phyloP scores from a whole-genome alignment of 92 coral and sea anemone genomes.

The Virgularia gustaviana region DNA sequence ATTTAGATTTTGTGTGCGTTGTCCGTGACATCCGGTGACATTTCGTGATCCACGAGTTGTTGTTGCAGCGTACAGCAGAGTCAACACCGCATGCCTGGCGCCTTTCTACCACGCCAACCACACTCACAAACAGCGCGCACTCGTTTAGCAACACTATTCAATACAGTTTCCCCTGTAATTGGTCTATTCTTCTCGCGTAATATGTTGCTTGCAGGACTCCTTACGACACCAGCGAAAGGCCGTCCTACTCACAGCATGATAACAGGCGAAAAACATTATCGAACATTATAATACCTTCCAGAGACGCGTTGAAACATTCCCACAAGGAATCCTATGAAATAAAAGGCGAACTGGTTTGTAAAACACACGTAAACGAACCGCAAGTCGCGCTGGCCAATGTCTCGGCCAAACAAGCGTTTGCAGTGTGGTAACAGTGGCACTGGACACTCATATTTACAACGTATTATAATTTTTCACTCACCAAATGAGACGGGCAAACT shows the following conservation, averaged over 20 bases:
- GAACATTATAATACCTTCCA: neutral
- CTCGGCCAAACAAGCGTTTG: neutral
- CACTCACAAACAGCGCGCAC: neutral
- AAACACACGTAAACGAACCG: no score
- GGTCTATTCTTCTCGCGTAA: slow-evolving; percentile 98
- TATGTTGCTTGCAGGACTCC: slow-evolving; percentile 99
- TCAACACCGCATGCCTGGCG: no score
- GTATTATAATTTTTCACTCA: slow-evolving; percentile 47
- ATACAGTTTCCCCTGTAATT: slow-evolving; percentile 70
- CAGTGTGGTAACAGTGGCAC: neutral
- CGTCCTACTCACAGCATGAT: slow-evolving; percentile 40
- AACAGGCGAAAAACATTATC: slow-evolving; percentile 1
- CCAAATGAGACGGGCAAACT: slow-evolving; percentile 96
- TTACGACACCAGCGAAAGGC: slow-evolving; percentile 53
- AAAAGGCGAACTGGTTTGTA: neutral
- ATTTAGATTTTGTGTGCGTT: no score
- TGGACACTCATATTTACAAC: neutral
- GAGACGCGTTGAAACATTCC: slow-evolving; percentile 25
- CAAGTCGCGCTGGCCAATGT: no score
- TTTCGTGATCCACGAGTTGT: no score
- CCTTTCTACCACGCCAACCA: neutral
- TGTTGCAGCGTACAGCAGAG: no score
- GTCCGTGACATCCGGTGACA: no score
- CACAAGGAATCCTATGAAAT: slow-evolving; percentile 20
- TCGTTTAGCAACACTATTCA: slow-evolving; percentile 19